Evolutionary conservation across 2,797 vertebrate species (phyloP), one percentile per base, ranked within the genome.

Genomic region (Acanthornis magna): DNA sequence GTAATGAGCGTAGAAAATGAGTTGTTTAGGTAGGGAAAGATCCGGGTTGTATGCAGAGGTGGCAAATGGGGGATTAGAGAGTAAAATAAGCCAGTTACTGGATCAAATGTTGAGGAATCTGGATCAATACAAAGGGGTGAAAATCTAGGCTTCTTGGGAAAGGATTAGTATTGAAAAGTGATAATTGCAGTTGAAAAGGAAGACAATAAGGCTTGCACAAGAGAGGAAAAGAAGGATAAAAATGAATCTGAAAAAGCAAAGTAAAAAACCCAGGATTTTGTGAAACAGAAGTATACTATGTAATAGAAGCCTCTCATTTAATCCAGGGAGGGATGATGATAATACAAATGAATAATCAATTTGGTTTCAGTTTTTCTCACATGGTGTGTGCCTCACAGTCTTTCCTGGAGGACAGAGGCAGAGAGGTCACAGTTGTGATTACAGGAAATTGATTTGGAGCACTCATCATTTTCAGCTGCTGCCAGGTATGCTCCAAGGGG

Each of bases 141-240:
- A 85, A 89, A 91, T 92, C 38, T 82, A 75, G 85, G 75, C 79
- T 89, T 57, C 73, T 95, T 96, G 83, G 26, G 48, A 71, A 94
- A 94, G 91, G 93, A 96, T 97, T 97, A 92, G 36, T 85, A 91
- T 73, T 77, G 66, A 83, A 62, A 91, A 80, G 62, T 88, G 80
- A 61, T 96, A 92, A 92, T 82, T 96, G 61, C 70, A 58, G 40
- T 84, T 96, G 36, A 89, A 95, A 95, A 90, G 77, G 70, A 93
- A 95, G 58, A 95, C 78, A 92, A 70, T 51, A 78, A 78, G 45
- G 7, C 61, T 87, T 86, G 57, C 16, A 61, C 16, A 71, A 42
- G 14, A 85, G 36, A 20, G 15, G 16, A 4, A 27, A 60, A 83
- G 65, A 77, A 40, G 55, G 79, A 88, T 79, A 78, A 91, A 90